Conservation (phyloP, 2,888 invertebrate genomes). For the Lycia hirtaria region DNA sequence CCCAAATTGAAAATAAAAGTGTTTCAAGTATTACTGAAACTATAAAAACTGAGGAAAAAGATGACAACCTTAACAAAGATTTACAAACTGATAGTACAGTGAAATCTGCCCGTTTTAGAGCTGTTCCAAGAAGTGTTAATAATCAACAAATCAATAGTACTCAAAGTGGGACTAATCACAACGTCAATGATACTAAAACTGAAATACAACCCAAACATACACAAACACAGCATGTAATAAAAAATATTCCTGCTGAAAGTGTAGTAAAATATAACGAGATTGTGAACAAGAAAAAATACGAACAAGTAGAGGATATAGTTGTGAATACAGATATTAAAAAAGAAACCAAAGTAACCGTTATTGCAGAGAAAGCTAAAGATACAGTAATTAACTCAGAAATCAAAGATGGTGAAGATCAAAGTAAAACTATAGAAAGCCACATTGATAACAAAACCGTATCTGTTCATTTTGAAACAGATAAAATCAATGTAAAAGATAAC, state of each 20-base stretch:
- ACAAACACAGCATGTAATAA: neutral
- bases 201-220: neutral
- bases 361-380: neutral
- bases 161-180: neutral
- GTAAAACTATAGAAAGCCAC: neutral
- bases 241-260: neutral
- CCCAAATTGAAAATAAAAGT: neutral
- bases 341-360: neutral
- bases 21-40: neutral
- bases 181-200: neutral
- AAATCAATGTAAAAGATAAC: neutral
- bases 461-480: neutral
- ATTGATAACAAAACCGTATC: neutral
- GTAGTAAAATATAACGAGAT: constrained; percentile 1
- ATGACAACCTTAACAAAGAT: neutral
- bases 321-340: neutral
- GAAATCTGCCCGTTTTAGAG: constrained; percentile 8
- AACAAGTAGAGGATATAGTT: neutral
- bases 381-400: neutral
- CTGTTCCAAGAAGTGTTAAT: neutral
- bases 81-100: neutral
- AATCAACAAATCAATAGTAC: neutral
- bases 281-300: constrained; percentile 1
- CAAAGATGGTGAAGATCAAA: neutral
- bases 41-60: neutral